Evolutionary conservation across 2,113 vertebrate species (phyloP).

Genomic region (Eudyptes chrysolophus): DNA sequence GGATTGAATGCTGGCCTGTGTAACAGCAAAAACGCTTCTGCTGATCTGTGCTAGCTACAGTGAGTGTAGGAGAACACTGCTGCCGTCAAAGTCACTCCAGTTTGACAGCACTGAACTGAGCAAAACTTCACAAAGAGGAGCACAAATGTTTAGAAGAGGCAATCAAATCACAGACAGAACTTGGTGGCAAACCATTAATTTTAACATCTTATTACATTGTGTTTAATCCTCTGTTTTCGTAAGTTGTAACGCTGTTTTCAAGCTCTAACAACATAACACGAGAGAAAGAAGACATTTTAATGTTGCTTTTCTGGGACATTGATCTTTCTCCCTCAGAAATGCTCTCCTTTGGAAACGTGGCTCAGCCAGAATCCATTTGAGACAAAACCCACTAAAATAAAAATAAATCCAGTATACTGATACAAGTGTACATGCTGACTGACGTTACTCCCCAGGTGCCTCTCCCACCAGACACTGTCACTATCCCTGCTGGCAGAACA

Average conservation of each 20-base stretch:
- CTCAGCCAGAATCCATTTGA: background rate
- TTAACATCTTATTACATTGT: background rate
- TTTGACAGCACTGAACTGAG: background rate
- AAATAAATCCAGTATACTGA: background rate
- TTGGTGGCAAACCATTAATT: background rate
- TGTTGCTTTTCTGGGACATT: background rate
- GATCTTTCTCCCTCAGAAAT: background rate
- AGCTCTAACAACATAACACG: background rate
- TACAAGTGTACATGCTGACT: background rate
- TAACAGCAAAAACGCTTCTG: background rate
- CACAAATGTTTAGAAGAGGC: background rate
- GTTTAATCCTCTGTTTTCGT: background rate
- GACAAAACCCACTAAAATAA: background rate
- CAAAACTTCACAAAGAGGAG: background rate
- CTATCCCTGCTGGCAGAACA: background rate
- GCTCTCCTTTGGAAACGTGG: background rate
- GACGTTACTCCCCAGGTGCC: background rate
- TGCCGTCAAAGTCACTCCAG: background rate
- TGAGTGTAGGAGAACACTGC: accelerated
- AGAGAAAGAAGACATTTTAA: background rate
- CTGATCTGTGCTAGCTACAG: background rate
- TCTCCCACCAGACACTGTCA: background rate
- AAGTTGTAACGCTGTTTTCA: background rate
- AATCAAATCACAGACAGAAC: background rate
- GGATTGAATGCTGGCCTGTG: background rate